Base-by-base conservation (phyloP, 2,113 vertebrate genomes). In the Gambusia affinis region DNA sequence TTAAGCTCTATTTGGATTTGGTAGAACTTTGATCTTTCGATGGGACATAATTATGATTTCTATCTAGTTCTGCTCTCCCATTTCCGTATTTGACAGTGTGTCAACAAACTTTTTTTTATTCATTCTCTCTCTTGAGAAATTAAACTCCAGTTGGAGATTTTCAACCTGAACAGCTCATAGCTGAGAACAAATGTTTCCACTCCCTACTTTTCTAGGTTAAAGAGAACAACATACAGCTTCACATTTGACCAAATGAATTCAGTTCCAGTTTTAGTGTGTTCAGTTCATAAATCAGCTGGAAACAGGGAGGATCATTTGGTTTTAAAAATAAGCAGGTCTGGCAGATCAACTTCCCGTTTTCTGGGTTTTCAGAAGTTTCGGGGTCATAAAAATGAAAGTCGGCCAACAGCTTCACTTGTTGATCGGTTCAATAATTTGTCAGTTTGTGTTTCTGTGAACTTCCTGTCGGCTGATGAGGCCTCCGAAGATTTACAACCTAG, bases 281-380 rank as follows among this genome's bases (percentile, higher is more conserved):
- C 12, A 19, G 44, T 47, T 63, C 5, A 63, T 12, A 62, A 8
- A 51, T 1, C 14, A 33, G 63, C 44, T 19, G 44, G 44, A 19
- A 47, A 47, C 44, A 19, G 5, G 44, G 44, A 47, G 44, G 44
- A 57, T 51, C 33, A n/a, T 73, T 65, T 29, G n/a, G 51, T 33
- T 12, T 2, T 24, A 15, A 65, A 30, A 73, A 8, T 51, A 73
- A 73, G 7, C 15, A 12, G 12, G 35, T 19, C 24, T 29, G n/a
- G 19, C 31, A 37, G 68, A 31, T 42, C 27, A 31, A 72, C 70
- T 79, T 81, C 72, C 54, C 1, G 3, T 66, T 82, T 77, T 82
- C 42, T 75, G 66, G 39, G 31, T 73, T 60, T n/a, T 5, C 39
- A 28, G 42, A 7, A 35, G 30, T 84, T 67, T 64, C 54, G 27